Conservation (phyloP, 2,888 invertebrate genomes). For the Willowsia nigromaculata region DNA sequence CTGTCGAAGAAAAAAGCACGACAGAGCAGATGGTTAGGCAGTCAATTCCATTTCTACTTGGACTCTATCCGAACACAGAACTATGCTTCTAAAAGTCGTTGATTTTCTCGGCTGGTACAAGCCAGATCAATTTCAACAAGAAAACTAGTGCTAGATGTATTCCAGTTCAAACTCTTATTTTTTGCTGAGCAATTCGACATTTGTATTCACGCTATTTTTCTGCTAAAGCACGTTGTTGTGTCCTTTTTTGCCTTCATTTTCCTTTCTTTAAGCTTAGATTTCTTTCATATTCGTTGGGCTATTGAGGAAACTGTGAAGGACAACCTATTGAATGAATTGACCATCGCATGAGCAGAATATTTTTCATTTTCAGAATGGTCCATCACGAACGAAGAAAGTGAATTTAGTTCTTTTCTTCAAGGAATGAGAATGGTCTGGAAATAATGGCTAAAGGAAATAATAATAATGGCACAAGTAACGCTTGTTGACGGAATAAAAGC, state of each 20-base stretch:
- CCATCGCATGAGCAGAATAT: not conserved
- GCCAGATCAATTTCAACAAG: conserved; percentile 26
- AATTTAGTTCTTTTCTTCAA: conserved; percentile 2
- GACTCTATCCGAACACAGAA: not conserved
- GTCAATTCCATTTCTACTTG: not conserved
- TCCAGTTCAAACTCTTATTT: conserved; percentile 7
- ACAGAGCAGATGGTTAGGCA: conserved; percentile 58
- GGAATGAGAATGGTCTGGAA: conserved; percentile 22
- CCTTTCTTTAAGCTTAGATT: not conserved
- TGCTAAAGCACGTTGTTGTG: conserved; percentile 26
- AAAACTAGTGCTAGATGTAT: not conserved
- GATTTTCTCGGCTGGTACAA: conserved; percentile 37
- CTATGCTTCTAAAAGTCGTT: not conserved
- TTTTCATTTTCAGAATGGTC: conserved; percentile 41
- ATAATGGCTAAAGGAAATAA: conserved; percentile 37
- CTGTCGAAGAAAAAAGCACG: conserved; percentile 5
- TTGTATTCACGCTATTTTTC: conserved; percentile 12
- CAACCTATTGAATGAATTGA: conserved; percentile 7
- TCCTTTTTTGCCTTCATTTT: not conserved
- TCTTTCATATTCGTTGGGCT: not conserved
- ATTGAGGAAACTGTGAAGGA: not conserved
- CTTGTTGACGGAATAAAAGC: conserved; percentile 51
- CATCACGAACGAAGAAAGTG: not conserved
- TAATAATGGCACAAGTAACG: conserved; percentile 51
- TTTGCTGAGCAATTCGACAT: not conserved